Conservation (phyloP, 1,140 invertebrate genomes). For the Leptoteleia sp. region DNA sequence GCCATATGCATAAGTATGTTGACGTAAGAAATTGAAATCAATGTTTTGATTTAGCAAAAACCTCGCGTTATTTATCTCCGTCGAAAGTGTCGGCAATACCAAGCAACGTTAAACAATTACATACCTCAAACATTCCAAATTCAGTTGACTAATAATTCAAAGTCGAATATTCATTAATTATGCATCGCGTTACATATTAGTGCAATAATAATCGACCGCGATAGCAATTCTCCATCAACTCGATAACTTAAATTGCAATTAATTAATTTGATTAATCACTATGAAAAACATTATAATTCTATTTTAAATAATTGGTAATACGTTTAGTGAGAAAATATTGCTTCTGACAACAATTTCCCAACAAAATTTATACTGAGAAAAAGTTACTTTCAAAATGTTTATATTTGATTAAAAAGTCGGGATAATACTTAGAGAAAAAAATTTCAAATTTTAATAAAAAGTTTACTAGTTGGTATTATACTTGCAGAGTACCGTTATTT, state of each 20-base stretch:
- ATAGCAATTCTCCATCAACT: background rate
- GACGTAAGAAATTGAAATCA: conserved; percentile 38
- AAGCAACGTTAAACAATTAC: conserved; percentile 18
- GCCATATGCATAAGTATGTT: conserved; percentile 32
- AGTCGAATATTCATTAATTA: conserved; percentile 8
- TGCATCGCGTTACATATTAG: conserved; percentile 2
- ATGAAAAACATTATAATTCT: too few relatives aligned
- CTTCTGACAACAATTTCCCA: too few relatives aligned
- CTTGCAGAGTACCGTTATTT: too few relatives aligned
- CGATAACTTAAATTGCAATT: background rate
- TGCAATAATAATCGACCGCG: background rate
- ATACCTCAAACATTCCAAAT: conserved; percentile 13
- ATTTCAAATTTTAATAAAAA: too few relatives aligned
- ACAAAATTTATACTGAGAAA: too few relatives aligned
- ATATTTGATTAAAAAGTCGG: too few relatives aligned
- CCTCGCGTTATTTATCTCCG: conserved; percentile 11
- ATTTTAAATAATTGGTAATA: too few relatives aligned
- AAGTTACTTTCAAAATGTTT: too few relatives aligned
- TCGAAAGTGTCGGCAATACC: conserved; percentile 19
- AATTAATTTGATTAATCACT: too few relatives aligned
- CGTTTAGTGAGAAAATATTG: too few relatives aligned
- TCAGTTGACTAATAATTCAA: conserved; percentile 10
- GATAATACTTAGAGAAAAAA: too few relatives aligned
- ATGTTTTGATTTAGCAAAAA: conserved; percentile 41
- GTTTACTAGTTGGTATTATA: too few relatives aligned